A percentile compares a stretch with the other conserved stretches of the same genome.
phyloP scores from a whole-genome alignment of 2,797 vertebrate genomes.

The Erithacus rubecula region DNA sequence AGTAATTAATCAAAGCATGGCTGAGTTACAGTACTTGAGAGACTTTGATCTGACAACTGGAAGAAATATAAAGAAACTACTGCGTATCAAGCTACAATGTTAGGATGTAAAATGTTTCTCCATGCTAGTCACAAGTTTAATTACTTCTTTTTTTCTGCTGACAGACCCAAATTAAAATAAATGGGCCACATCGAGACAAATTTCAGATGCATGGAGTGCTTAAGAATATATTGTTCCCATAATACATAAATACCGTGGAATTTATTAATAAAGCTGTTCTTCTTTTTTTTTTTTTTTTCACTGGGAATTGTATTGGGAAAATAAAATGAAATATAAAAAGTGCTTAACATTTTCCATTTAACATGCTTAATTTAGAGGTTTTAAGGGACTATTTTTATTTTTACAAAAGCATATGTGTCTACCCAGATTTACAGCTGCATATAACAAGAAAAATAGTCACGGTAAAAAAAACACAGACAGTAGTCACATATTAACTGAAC shows the following conservation, averaged over 20 bases:
- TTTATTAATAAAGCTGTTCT: conserved; percentile 30
- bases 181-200: conserved; percentile 76
- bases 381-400: not conserved
- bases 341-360: not conserved
- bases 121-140: conserved; percentile 75
- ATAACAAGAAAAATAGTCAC: not conserved
- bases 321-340: not conserved
- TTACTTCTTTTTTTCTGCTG: conserved; percentile 72
- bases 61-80: conserved; percentile 64
- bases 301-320: not conserved
- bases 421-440: not conserved
- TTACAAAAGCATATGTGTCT: not conserved
- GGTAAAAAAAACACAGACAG: not conserved
- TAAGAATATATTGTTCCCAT: conserved; percentile 68
- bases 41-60: conserved; percentile 76
- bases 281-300: not conserved
- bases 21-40: conserved; percentile 61
- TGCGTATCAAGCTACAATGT: conserved; percentile 10
- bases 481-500: conserved; percentile 8
- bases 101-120: conserved; percentile 61
- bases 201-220: conserved; percentile 61
- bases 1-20: conserved; percentile 75
- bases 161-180: conserved; percentile 80
- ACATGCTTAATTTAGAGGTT: not conserved
- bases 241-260: conserved; percentile 34